Base-by-base conservation (phyloP, 2,888 invertebrate genomes). In the Leptura quadrifasciata region DNA sequence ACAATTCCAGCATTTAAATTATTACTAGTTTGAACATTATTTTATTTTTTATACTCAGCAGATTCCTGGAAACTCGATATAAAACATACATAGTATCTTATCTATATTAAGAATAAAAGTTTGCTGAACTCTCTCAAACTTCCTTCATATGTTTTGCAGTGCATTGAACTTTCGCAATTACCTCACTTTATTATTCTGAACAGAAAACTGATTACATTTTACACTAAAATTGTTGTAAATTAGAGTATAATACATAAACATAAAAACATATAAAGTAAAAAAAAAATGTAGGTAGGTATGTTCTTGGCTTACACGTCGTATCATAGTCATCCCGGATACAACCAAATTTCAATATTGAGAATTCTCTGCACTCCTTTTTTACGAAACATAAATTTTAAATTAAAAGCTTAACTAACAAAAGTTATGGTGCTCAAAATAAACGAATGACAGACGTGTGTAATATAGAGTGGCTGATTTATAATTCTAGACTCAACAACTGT, bases 21-120 rank as follows among this genome's bases (percentile, higher is more conserved):
- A 47, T 47, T 24, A 24, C 2, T 3, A 31, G 0, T 31, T 31
- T 31, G 27, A 8, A 31, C 27, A 31, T 31, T 47, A n/a, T 47
- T n/a, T 39, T 39, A 39, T 39, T 12, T 39, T 39, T 39, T 39
- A 39, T 39, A 15, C 15, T 39, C 39, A 39, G 39, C 39, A 39
- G 39, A 39, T 47, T 47, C 47, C 6, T 47, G n/a, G 47, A 47
- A 47, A 47, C 47, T 47, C n/a, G 47, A 47, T 47, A 47, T 47
- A 47, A 47, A 47, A 47, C 47, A 47, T n/a, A 47, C 27, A n/a
- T 8, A 31, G 27, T 31, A 31, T 47, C 47, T 47, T 47, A 47
- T 47, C n/a, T 47, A 47, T 47, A 47, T 47, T 15, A 47, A 47
- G 47, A 47, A 47, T n/a, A n/a, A 47, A 47, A 47, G 47, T 47